These are phyloP conservation scores for Steinernema scapterisci DNA, from an alignment of 2,888 invertebrate genomes.

Conservation along the genomic window DNA sequence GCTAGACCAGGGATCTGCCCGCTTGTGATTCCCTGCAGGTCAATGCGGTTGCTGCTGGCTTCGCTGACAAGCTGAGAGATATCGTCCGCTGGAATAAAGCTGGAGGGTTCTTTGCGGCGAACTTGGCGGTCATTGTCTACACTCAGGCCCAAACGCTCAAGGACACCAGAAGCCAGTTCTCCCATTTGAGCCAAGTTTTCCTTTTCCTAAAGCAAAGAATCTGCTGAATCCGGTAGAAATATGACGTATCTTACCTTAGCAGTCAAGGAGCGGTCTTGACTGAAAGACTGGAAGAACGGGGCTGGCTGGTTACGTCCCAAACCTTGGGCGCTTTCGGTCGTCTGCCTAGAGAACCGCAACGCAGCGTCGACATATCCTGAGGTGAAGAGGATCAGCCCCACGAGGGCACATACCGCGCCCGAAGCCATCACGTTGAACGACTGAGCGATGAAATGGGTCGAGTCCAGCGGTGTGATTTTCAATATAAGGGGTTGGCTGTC, in stretches of 20 bases:
- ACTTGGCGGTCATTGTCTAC: slow-evolving; percentile 44
- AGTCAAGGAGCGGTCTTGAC: background rate
- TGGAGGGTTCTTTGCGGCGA: slow-evolving; percentile 45
- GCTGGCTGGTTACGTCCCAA: slow-evolving; percentile 17
- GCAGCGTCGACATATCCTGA: slow-evolving; percentile 27
- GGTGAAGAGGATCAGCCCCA: slow-evolving; percentile 31
- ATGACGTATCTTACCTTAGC: background rate
- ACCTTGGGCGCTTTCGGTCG: background rate
- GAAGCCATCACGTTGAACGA: slow-evolving; percentile 26
- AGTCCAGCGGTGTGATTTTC: slow-evolving; percentile 24
- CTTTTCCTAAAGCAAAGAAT: slow-evolving; percentile 33
- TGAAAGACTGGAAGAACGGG: slow-evolving; percentile 24
- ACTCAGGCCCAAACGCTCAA: slow-evolving; percentile 61
- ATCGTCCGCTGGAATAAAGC: slow-evolving; percentile 58
- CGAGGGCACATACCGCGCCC: slow-evolving; percentile 30
- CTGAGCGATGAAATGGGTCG: slow-evolving; percentile 33
- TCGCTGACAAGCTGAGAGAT: slow-evolving; percentile 59
- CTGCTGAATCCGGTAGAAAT: background rate
- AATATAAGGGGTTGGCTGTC: slow-evolving; percentile 32
- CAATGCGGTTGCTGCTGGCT: slow-evolving; percentile 61
- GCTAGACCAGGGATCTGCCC: slow-evolving; percentile 66
- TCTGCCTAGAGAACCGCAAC: background rate
- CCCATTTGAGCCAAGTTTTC: slow-evolving; percentile 54
- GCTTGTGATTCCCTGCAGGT: slow-evolving; percentile 59
- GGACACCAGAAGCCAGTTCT: slow-evolving; percentile 59